Base-by-base conservation (phyloP, 2,888 invertebrate genomes). In the Nomada fabriciana region DNA sequence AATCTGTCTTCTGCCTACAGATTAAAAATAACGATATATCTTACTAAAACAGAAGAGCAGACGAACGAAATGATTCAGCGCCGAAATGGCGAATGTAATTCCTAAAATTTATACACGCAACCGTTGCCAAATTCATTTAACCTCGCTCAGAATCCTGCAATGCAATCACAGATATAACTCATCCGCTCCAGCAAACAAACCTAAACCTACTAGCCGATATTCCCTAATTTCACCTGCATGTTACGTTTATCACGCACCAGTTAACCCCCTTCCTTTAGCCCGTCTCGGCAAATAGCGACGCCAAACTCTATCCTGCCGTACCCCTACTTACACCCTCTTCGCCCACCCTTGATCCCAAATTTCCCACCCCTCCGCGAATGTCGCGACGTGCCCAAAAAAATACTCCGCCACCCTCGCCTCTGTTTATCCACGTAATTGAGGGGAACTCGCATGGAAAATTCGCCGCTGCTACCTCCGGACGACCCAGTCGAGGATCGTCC, bases 361-460 rank as follows among this genome's bases (percentile, higher is more conserved):
- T 36, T 7, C 7, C 36, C 36, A 36, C 36, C 36, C 53, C 53
- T 43, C 25, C 73, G 52, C 57, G 20, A 43, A 50, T 43, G 59
- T 64, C 61, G 20, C 72, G 23, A 42, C 36, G n/a, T 50, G 5
- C 18, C 18, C 0, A 10, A 65, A 65, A 65, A 52, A 65, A 61
- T 59, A 20, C 15, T 20, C 36, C 13, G n/a, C 50, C 53, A 25
- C 18, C 42, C 36, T 50, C 10, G 36, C 43, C 47, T n/a, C 50
- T 29, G 29, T 76, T 60, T 53, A 64, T 63, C 42, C 20, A 23
- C 15, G 53, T 70, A 81, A 82, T 75, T 80, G 55, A 57, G 36
- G 65, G 65, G 42, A 61, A 67, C 29, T 57, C 80, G 47, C n/a
- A 25, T 25, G 68, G 52, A 73, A 76, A 70, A 83, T 73, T 77